Base-by-base conservation (phyloP, 2,113 vertebrate species). In the Rhabdomys dilectus region DNA sequence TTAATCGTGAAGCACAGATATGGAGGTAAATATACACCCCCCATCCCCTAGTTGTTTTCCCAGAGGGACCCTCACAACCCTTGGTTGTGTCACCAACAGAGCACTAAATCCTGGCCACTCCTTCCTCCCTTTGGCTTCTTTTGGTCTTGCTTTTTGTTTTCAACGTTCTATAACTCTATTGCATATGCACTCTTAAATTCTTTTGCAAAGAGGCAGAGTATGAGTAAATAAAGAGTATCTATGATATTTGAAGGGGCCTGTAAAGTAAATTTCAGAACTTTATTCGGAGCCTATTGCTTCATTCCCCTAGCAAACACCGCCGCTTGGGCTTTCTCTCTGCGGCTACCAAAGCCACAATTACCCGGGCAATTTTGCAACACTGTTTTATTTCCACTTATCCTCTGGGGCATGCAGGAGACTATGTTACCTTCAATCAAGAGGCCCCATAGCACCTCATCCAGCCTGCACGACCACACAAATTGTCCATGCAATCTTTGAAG, bases 351-450 rank as follows among this genome's bases (percentile, higher is more conserved):
- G 94, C 82, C 97, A 96, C 91, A 94, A 96, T 97, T 95, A 97
- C 88, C 76, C 39, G 42, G 64, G 96, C 62, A 89, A 89, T 96
- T 96, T 84, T 82, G 92, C 68, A 97, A 62, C 58, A 70, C 70
- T 96, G 77, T 91, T 97, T 97, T 95, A 94, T 95, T 97, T 97
- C 73, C 87, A 96, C 88, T 81, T 93, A 91, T 89, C 89, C 91
- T 97, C 97, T 91, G 56, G 92, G 97, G 64, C 89, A 94, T 2
- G 0, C 21, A 16, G 90, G 87, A 84, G 89, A 94, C 77, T 95
- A 95, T 97, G 97, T 96, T 97, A 95, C 91, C 96, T 97, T 95
- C 88, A 95, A 91, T 93, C 93, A 93, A 77, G 80, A 88, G 97
- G 85, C 66, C 95, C 76, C 48, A 56, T 12, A 42, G 88, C 31